Base-by-base conservation (phyloP, 2,888 invertebrate species). In the Entomobrya proxima region DNA sequence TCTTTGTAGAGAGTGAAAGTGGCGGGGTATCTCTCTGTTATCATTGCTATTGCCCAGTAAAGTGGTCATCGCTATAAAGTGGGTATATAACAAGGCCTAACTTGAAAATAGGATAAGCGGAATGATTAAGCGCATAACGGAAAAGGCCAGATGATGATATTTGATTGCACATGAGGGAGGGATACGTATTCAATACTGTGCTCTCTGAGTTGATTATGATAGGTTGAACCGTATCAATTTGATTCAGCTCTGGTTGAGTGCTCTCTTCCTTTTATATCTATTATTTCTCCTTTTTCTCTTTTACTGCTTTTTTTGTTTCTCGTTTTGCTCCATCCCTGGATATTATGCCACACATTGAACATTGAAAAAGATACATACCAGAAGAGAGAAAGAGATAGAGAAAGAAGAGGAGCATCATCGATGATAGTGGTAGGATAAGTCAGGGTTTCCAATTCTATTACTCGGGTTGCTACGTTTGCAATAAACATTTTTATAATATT, bases 161-260 rank as follows among this genome's bases (percentile, higher is more conserved):
- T 89, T 89, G 89, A 89, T 89, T 86, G 88, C 75, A 83, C 88
- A 88, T 86, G 87, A 86, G 89, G 89, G 89, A 87, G 84, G 86
- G 78, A 88, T 82, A 64, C 72, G 37, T 18, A 40, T 81, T 58
- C 76, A 76, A 86, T 76, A 50, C 80, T 77, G 52, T 52, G 40
- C 55, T 61, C 52, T 85, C 44, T 88, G 86, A 90, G 84, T 88
- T 87, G 88, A 88, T 88, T 88, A 89, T 88, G 88, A 89, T 89
- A 87, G 88, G 88, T 89, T 86, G 88, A 85, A 89, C 88, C 89
- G 87, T 89, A 89, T 89, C 89, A 89, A 89, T 89, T 90, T 89
- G 88, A 90, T 89, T 86, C 88, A 89, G 89, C 87, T 88, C 76
- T 84, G 80, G 80, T 79, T 76, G 58, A 82, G 64, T 83, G 85